phyloP scores from a whole-genome alignment of 2,888 invertebrate genomes.

The Leptinotarsa tumamoca region DNA sequence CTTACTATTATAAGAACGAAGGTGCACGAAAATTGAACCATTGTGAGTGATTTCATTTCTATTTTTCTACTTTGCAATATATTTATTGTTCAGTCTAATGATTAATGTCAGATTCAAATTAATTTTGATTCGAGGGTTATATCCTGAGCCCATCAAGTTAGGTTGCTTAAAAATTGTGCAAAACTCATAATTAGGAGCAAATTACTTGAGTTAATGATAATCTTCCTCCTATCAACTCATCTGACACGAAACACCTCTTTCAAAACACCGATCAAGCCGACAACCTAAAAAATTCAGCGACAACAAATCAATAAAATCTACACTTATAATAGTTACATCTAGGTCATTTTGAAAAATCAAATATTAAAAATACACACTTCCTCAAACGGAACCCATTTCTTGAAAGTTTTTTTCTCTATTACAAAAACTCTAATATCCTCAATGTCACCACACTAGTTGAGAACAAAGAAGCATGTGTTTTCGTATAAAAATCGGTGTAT shows the following conservation, averaged over 20 bases:
- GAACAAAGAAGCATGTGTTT: constrained; percentile 36
- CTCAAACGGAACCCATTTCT: constrained; percentile 2
- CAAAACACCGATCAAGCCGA: not conserved
- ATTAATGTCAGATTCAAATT: no score
- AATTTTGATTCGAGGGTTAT: no score
- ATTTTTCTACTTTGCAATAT: no score
- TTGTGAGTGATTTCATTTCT: no score
- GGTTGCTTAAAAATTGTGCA: no score
- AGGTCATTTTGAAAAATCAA: constrained; percentile 2
- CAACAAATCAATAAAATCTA: constrained; percentile 26
- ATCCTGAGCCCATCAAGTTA: no score
- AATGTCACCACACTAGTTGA: constrained; percentile 51
- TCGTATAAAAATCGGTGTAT: constrained; percentile 39
- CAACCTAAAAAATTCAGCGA: constrained; percentile 16
- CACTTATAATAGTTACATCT: constrained; percentile 2
- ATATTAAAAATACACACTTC: constrained; percentile 17
- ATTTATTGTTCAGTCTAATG: no score
- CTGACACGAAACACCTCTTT: not conserved
- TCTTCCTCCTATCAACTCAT: no score
- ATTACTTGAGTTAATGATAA: no score
- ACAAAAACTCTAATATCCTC: constrained; percentile 26
- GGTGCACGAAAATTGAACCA: no score
- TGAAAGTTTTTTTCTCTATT: constrained; percentile 21
- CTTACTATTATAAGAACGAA: no score
- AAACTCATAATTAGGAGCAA: no score